Conservation (phyloP, 1,140 invertebrate species). For the Archegozetes longisetosus region DNA sequence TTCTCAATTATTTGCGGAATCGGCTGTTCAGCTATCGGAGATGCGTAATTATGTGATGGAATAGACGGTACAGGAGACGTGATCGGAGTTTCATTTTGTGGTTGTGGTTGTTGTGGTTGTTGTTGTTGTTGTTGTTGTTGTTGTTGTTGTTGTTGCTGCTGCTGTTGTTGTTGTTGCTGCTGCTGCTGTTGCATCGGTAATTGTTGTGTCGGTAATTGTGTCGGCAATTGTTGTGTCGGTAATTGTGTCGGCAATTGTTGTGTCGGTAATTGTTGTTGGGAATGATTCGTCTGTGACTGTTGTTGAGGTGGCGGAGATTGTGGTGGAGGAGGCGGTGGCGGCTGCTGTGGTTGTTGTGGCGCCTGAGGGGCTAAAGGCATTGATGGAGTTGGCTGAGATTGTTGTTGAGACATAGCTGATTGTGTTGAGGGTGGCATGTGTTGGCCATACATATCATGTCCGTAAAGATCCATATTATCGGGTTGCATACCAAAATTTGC, state of each 20-base stretch:
- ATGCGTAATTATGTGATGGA: neutral
- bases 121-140: neutral
- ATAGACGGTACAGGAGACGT: neutral
- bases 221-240: constrained; percentile 14
- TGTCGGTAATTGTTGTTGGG: neutral
- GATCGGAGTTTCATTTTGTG: neutral
- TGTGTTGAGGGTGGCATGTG: neutral
- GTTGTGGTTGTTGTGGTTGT: neutral
- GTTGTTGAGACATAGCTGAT: neutral
- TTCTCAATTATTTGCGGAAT: neutral
- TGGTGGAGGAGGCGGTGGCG: constrained; percentile 1
- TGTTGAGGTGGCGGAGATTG: neutral
- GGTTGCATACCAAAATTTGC: neutral
- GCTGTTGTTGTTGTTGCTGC: constrained; percentile 9
- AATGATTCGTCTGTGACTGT: neutral
- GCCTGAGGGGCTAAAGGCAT: neutral
- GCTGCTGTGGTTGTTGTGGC: constrained; percentile 13
- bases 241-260: constrained; percentile 2
- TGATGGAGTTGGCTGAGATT: neutral
- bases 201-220: neutral
- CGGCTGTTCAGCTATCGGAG: neutral
- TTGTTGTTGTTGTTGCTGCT: constrained; percentile 3
- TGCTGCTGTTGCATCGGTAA: constrained; percentile 2
- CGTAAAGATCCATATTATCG: constrained; percentile 2
- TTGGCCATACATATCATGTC: neutral